Conservation (phyloP, 1,140 invertebrate genomes). For the Neotoxoptera formosana region DNA sequence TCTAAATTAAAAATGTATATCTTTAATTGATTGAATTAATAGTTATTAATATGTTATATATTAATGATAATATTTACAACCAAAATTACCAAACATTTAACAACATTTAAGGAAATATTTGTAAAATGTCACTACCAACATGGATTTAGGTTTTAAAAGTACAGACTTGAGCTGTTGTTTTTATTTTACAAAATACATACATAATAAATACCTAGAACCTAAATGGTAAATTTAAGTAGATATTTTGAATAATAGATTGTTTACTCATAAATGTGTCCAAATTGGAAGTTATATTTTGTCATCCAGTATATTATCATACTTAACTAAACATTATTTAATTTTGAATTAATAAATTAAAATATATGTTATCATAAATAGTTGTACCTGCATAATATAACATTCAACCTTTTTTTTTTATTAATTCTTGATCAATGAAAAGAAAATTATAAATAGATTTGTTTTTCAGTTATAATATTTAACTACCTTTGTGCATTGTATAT, state of each 20-base stretch:
- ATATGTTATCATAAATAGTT: neutral
- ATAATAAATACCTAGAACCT: neutral
- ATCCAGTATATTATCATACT: neutral
- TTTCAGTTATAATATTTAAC: neutral
- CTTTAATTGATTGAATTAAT: no score
- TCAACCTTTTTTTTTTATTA: neutral
- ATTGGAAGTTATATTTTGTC: neutral
- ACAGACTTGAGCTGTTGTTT: no score
- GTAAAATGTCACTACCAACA: no score
- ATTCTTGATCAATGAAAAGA: neutral
- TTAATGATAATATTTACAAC: no score
- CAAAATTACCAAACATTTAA: no score
- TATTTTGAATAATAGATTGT: neutral
- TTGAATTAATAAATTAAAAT: neutral
- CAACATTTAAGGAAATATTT: no score
- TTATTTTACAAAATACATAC: neutral
- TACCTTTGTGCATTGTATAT: neutral
- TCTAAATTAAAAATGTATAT: neutral
- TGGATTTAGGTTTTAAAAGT: no score
- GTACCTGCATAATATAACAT: neutral
- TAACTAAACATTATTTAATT: neutral
- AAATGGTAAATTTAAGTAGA: neutral
- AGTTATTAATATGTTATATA: no score
- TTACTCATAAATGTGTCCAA: neutral
- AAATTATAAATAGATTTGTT: neutral